Evolutionary conservation across 2,113 vertebrate genomes (phyloP).

Genomic region (Triplophysa tibetana): DNA sequence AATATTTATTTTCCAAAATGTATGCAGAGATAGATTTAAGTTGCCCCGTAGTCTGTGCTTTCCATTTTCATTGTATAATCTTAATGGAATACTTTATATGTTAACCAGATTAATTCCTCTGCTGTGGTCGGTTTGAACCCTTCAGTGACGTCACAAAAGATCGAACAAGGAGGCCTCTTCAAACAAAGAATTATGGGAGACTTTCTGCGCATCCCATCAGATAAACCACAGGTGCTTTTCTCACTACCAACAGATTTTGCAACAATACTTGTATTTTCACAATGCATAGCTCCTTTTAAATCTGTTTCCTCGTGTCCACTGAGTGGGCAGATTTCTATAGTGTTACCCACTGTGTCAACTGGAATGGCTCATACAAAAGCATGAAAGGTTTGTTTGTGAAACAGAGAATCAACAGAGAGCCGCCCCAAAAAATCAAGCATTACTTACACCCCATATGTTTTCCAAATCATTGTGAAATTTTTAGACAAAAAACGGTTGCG

Average conservation of each 20-base stretch:
- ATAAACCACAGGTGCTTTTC: constrained; percentile 77
- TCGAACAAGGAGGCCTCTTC: constrained; percentile 72
- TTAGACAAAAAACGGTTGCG: no score
- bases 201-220: constrained; percentile 67
- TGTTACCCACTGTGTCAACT: background rate
- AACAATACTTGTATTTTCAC: background rate
- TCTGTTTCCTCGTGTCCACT: background rate
- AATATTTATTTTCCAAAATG: no score
- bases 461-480: background rate
- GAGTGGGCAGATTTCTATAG: background rate
- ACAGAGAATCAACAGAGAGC: background rate
- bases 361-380: background rate
- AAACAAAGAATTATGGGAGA: constrained; percentile 73
- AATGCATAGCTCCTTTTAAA: background rate
- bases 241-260: background rate
- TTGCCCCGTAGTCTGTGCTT: no score
- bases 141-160: constrained; percentile 46
- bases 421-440: no score
- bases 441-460: no score
- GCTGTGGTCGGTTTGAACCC: constrained; percentile 68
- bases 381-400: background rate
- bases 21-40: no score
- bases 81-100: no score
- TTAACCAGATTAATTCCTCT: constrained; percentile 71
- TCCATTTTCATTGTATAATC: no score